Evolutionary conservation across 2,113 vertebrate genomes (phyloP).

Genomic region (Archilochus colubris): DNA sequence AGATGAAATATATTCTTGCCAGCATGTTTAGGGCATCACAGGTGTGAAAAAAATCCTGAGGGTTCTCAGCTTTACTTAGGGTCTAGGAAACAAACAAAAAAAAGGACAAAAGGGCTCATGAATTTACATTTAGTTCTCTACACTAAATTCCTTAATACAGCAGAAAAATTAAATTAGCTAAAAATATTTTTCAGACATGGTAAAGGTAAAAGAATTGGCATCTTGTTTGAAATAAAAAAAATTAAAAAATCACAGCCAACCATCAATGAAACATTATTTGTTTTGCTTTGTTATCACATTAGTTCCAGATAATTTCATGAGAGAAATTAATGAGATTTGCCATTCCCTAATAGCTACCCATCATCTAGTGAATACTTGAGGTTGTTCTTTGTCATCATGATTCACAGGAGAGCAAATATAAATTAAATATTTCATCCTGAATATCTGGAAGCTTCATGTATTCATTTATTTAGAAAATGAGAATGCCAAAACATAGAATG

Average conservation of each 20-base stretch:
- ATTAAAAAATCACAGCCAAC: not conserved
- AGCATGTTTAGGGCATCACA: not conserved
- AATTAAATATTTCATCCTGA: not conserved
- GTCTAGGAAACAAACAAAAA: not conserved
- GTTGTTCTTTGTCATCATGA: not conserved
- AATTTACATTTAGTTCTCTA: not conserved
- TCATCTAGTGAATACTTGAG: not conserved
- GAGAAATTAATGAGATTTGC: not conserved
- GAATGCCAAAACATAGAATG: not conserved
- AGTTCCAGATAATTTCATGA: not conserved
- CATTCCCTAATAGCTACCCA: not conserved
- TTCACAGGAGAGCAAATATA: not conserved
- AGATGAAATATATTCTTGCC: fast-evolving
- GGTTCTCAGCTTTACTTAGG: not conserved
- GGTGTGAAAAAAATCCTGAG: not conserved
- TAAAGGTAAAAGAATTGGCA: not conserved
- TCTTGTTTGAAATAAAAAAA: not conserved
- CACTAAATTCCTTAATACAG: not conserved
- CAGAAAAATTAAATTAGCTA: not conserved
- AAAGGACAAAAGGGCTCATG: not conserved
- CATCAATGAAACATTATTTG: not conserved
- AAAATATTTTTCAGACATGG: not conserved
- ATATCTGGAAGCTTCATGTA: not conserved
- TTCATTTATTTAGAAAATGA: not conserved
- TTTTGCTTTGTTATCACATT: not conserved